These are phyloP conservation scores for Papilio xuthus DNA, from an alignment of 1,140 invertebrate genomes.

Conservation along the genomic window DNA sequence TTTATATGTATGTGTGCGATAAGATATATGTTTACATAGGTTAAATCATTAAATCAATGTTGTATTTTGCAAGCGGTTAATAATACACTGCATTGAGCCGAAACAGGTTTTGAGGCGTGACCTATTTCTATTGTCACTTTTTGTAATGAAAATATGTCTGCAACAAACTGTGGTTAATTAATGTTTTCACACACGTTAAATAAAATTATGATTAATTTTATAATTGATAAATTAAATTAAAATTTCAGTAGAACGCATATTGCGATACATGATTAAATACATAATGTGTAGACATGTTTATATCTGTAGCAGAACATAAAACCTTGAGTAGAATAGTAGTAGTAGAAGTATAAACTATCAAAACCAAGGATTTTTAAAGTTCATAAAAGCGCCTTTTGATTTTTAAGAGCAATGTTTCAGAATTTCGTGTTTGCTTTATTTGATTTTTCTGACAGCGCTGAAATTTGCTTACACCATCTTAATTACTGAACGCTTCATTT, in stretches of 20 bases:
- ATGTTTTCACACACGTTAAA: neutral
- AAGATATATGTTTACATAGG: neutral
- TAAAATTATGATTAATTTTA: neutral
- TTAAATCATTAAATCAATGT: constrained; percentile 1
- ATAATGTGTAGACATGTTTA: no score
- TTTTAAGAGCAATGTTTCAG: neutral
- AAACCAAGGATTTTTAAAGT: neutral
- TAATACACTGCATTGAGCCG: constrained; percentile 10
- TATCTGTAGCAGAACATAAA: no score
- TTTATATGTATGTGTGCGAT: neutral
- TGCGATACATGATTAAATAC: no score
- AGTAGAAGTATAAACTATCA: no score
- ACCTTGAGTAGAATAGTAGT: no score
- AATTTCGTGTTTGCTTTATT: neutral
- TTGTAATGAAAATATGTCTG: constrained; percentile 8
- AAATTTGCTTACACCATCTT: neutral
- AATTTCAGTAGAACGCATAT: neutral
- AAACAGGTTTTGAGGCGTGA: constrained; percentile 16
- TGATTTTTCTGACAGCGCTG: no score
- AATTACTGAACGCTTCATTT: neutral
- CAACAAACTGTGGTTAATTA: constrained; percentile 10
- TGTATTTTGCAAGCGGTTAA: constrained; percentile 3
- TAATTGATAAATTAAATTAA: neutral
- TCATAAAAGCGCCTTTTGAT: neutral
- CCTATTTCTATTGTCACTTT: constrained; percentile 24